Evolutionary conservation across 2,888 invertebrate species (phyloP).

Genomic region (Nebria salina): DNA sequence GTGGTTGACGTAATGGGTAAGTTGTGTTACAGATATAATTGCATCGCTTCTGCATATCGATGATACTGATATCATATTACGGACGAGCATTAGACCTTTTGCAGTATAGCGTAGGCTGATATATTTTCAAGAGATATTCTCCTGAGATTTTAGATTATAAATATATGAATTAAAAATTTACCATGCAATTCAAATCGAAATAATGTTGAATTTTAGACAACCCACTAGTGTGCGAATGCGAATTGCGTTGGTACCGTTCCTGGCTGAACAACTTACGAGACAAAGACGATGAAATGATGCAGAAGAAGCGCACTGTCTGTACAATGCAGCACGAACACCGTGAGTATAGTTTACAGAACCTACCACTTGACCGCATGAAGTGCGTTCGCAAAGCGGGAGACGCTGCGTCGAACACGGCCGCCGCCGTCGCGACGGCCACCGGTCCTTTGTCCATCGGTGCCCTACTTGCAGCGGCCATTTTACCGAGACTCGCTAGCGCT

Average conservation of each 20-base stretch:
- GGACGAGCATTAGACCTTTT: background rate
- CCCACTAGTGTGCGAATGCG: conserved; percentile 87
- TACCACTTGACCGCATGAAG: conserved; percentile 85
- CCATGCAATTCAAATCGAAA: conserved; percentile 17
- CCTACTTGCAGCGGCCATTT: conserved; percentile 23
- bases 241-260: conserved; percentile 86
- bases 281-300: conserved; percentile 88
- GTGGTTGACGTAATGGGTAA: conserved; percentile 91
- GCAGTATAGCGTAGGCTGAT: background rate
- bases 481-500: conserved; percentile 11
- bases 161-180: conserved; percentile 6
- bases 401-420: conserved; percentile 51
- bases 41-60: no score
- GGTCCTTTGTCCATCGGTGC: conserved; percentile 61
- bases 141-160: no score
- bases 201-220: conserved; percentile 71
- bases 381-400: conserved; percentile 74
- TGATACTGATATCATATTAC: background rate
- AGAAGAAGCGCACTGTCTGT: conserved; percentile 85
- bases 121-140: background rate
- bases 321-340: conserved; percentile 83
- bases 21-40: conserved; percentile 48
- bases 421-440: conserved; percentile 58
- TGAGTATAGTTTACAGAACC: conserved; percentile 82
- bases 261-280: conserved; percentile 82